phyloP scores from a whole-genome alignment of 2,888 invertebrate genomes.

The Drosophila meridionalis region DNA sequence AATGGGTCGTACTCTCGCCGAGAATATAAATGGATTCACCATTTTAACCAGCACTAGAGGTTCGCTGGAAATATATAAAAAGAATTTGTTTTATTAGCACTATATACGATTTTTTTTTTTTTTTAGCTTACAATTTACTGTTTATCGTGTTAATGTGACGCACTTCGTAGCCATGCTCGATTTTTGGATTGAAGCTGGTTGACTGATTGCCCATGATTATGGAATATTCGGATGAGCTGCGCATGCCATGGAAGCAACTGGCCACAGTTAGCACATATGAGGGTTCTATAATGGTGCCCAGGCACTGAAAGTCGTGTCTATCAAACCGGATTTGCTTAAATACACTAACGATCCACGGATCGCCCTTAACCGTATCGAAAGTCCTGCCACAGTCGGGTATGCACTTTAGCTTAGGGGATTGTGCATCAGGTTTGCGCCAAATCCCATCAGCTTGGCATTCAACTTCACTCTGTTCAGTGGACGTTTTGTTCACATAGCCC shows the following conservation, averaged over 20 bases:
- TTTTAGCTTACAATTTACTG: background rate
- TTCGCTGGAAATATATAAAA: slow-evolving; percentile 17
- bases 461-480: no score
- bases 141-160: slow-evolving; percentile 28
- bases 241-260: slow-evolving; percentile 14
- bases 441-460: slow-evolving; percentile 56
- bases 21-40: slow-evolving; percentile 31
- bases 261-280: slow-evolving; percentile 19
- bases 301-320: slow-evolving; percentile 23
- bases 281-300: slow-evolving; percentile 40
- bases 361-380: slow-evolving; percentile 24
- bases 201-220: slow-evolving; percentile 37
- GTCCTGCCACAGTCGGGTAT: slow-evolving; percentile 71
- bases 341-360: slow-evolving; percentile 78
- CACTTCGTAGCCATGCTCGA: slow-evolving; percentile 19
- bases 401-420: slow-evolving; percentile 50
- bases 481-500: slow-evolving; percentile 9
- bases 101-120: no score
- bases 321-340: background rate
- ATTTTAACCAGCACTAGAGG: slow-evolving; percentile 10
- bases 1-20: slow-evolving; percentile 39
- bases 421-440: slow-evolving; percentile 52
- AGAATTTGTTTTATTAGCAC: background rate
- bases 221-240: background rate
- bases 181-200: slow-evolving; percentile 7